Percentiles rank a stretch among this genome's conserved stretches.
These are phyloP conservation scores for Rostratula benghalensis DNA, from an alignment of 2,113 vertebrate species.

Conservation along the genomic window DNA sequence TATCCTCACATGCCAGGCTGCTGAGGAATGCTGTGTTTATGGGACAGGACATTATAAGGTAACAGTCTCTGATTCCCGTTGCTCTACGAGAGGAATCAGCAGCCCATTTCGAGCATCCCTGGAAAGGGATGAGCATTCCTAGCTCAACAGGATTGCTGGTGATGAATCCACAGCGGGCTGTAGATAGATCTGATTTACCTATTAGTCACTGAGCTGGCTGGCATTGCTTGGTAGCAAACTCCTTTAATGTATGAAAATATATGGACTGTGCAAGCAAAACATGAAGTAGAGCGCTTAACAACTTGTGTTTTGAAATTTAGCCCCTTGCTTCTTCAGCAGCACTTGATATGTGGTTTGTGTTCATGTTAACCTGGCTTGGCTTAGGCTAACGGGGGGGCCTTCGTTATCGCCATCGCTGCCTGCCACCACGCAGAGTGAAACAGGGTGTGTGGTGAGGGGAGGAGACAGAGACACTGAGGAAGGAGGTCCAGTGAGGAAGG, in stretches of 20 bases:
- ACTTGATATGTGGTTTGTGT: not conserved
- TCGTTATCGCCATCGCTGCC: not conserved
- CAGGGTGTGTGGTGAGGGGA: rapidly evolving
- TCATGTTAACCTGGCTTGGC: not conserved
- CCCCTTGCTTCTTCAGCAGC: not conserved
- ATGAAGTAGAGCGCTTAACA: not conserved
- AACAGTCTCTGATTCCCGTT: not conserved
- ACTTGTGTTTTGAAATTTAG: not conserved
- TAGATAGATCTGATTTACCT: not conserved
- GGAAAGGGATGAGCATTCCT: not conserved
- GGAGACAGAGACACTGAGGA: not conserved
- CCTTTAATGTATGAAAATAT: not conserved
- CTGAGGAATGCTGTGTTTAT: not conserved
- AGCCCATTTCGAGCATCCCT: not conserved
- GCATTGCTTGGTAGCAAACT: not conserved
- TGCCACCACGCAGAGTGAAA: not conserved
- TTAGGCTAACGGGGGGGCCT: not conserved
- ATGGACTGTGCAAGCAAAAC: not conserved
- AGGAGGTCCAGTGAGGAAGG: not conserved
- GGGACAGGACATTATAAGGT: not conserved
- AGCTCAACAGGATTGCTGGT: not conserved
- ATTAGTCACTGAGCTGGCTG: not conserved
- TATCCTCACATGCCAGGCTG: not conserved
- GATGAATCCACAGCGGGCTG: not conserved
- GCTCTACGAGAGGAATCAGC: not conserved